phyloP scores from a whole-genome alignment of 1,140 invertebrate genomes.

The Zaprionus tsacasi region DNA sequence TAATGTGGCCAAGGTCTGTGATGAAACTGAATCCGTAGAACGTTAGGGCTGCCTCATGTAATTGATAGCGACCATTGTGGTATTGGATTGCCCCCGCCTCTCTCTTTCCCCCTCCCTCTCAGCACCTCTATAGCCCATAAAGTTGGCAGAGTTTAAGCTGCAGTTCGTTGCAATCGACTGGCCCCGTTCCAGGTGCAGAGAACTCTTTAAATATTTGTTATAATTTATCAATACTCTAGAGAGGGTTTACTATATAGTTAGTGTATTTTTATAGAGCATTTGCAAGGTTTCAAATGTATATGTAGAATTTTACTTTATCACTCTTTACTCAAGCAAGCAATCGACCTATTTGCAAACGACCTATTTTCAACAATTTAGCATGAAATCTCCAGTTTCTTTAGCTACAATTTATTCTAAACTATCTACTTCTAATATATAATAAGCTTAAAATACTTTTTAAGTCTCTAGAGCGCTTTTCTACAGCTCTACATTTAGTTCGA shows the following conservation, averaged over 20 bases:
- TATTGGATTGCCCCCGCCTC: slow-evolving; percentile 56
- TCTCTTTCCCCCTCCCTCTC: background rate
- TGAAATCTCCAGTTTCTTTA: no score
- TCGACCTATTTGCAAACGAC: no score
- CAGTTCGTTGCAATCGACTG: slow-evolving; percentile 6
- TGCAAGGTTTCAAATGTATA: no score
- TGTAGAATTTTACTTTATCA: no score
- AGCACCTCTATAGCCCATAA: background rate
- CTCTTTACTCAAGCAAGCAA: no score
- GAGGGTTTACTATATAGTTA: background rate
- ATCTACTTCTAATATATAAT: no score
- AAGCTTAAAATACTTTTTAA: no score
- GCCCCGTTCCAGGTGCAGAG: background rate
- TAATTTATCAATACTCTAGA: background rate
- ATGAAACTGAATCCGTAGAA: slow-evolving; percentile 66
- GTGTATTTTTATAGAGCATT: background rate
- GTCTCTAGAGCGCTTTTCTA: no score
- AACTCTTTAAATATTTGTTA: slow-evolving; percentile 4
- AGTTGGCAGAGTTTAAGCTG: slow-evolving; percentile 65
- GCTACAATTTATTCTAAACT: no score
- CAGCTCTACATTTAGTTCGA: no score
- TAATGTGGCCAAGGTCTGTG: slow-evolving; percentile 80
- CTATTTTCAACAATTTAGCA: no score
- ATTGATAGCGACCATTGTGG: slow-evolving; percentile 59
- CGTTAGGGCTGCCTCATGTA: slow-evolving; percentile 64